A percentile compares a stretch with the other conserved stretches of the same genome.
Conservation (phyloP, 1,140 invertebrate species). For the Homarus americanus region DNA sequence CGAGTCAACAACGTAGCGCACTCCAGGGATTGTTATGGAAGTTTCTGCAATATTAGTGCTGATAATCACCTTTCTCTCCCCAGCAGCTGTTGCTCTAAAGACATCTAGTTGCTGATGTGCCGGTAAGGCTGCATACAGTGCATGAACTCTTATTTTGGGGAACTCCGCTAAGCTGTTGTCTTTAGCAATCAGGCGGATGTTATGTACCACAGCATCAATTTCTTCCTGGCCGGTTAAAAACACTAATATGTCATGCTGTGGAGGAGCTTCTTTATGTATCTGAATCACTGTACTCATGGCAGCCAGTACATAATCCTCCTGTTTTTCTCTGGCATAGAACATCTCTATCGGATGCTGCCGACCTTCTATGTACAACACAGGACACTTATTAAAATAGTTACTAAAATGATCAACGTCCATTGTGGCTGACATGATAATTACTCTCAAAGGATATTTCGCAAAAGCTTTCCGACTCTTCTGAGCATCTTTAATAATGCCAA, state of each 20-base stretch:
- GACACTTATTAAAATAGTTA: constrained; percentile 92
- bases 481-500: constrained; percentile 89
- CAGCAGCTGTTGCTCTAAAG: constrained; percentile 84
- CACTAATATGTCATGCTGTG: constrained; percentile 94
- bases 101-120: constrained; percentile 88
- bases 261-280: constrained; percentile 90
- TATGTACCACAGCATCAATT: constrained; percentile 92
- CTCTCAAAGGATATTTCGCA: constrained; percentile 77
- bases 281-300: constrained; percentile 93
- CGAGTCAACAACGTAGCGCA: constrained; percentile 96
- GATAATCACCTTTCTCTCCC: constrained; percentile 92
- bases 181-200: constrained; percentile 87
- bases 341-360: constrained; percentile 89
- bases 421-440: constrained; percentile 96
- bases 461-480: constrained; percentile 85
- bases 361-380: constrained; percentile 93
- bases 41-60: constrained; percentile 99
- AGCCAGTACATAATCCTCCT: constrained; percentile 90
- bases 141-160: constrained; percentile 84
- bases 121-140: constrained; percentile 90
- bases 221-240: constrained; percentile 99
- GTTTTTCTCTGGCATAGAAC: constrained; percentile 85
- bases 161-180: constrained; percentile 78
- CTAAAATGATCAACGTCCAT: constrained; percentile 97
- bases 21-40: constrained; percentile 95